These are phyloP conservation scores for Agrilus planipennis DNA, from an alignment of 1,140 invertebrate species.

Conservation along the genomic window DNA sequence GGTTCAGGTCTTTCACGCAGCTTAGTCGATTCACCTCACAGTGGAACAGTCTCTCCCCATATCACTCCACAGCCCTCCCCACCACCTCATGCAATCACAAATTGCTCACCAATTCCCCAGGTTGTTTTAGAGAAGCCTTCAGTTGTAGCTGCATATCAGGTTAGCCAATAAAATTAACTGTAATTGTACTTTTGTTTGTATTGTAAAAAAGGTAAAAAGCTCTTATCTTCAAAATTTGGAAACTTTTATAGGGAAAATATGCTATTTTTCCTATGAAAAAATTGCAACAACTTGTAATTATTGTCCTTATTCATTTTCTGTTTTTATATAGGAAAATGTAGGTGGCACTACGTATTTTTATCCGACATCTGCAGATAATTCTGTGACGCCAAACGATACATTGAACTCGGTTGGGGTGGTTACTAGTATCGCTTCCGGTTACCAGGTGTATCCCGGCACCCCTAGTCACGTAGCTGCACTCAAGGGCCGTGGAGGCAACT, in stretches of 20 bases:
- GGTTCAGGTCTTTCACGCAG: slow-evolving; percentile 10
- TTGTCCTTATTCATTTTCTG: slow-evolving; percentile 23
- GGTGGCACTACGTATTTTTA: slow-evolving; percentile 93
- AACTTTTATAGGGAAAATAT: neutral
- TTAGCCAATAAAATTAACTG: slow-evolving; percentile 16
- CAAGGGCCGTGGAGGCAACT: slow-evolving; percentile 37
- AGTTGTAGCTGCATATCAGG: slow-evolving; percentile 43
- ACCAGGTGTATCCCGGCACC: slow-evolving; percentile 53
- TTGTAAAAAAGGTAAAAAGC: neutral
- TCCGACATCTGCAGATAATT: slow-evolving; percentile 36
- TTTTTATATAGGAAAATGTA: slow-evolving; percentile 64
- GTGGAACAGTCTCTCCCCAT: slow-evolving; percentile 20
- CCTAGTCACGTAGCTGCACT: slow-evolving; percentile 46
- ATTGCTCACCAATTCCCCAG: slow-evolving; percentile 27
- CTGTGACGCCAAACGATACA: slow-evolving; percentile 27
- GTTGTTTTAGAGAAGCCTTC: slow-evolving; percentile 30
- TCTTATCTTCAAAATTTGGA: neutral
- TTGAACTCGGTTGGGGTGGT: slow-evolving; percentile 13
- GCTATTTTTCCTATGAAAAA: neutral
- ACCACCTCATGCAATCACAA: slow-evolving; percentile 16
- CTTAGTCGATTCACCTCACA: slow-evolving; percentile 17
- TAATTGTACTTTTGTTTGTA: neutral
- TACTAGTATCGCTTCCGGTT: slow-evolving; percentile 26
- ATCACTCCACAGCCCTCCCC: slow-evolving; percentile 27
- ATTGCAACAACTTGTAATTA: neutral